phyloP scores from a whole-genome alignment of 2,888 invertebrate species.

The Tetropium fuscum region DNA sequence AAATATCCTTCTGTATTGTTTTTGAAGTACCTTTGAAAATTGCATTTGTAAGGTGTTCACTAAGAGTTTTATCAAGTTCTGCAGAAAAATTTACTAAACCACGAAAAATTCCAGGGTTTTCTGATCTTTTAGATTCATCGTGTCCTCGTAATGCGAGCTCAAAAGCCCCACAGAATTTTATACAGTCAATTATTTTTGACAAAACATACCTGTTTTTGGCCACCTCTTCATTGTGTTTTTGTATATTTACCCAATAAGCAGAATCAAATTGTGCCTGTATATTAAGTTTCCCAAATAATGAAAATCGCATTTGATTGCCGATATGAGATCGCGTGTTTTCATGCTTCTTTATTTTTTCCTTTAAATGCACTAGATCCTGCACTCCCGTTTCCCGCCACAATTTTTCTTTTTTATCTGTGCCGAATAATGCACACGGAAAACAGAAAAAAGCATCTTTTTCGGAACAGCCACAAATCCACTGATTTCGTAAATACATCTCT shows the following conservation, averaged over 20 bases:
- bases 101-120: constrained; percentile 50
- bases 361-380: constrained; percentile 8
- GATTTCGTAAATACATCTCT: no score
- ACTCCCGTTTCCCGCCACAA: no score
- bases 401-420: neutral
- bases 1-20: constrained; percentile 54
- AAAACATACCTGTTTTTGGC: constrained; percentile 33
- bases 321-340: constrained; percentile 10
- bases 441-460: no score
- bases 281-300: constrained; percentile 22
- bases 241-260: constrained; percentile 24
- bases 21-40: constrained; percentile 54
- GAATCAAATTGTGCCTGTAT: constrained; percentile 20
- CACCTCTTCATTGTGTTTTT: constrained; percentile 30
- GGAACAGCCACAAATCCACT: no score
- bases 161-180: constrained; percentile 28
- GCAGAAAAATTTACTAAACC: constrained; percentile 53
- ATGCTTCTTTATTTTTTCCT: constrained; percentile 4
- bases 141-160: constrained; percentile 35
- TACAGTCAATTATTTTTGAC: constrained; percentile 28
- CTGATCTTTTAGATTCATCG: constrained; percentile 46
- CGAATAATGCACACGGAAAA: neutral
- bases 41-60: constrained; percentile 46
- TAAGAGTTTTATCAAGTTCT: constrained; percentile 47
- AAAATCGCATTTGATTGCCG: neutral